phyloP scores from a whole-genome alignment of 2,797 vertebrate species.

The Macroramphosus scolopax region DNA sequence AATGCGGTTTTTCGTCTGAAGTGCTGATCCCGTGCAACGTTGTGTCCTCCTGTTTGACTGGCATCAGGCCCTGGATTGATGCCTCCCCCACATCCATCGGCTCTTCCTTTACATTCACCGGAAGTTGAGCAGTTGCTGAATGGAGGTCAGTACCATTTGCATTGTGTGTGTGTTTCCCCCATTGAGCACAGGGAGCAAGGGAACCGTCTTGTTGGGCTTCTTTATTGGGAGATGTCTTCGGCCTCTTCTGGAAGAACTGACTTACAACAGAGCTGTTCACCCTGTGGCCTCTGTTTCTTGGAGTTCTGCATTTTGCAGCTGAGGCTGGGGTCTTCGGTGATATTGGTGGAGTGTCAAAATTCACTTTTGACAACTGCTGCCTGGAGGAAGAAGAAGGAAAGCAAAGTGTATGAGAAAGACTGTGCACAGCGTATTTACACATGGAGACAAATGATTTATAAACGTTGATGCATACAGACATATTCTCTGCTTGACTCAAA shows the following conservation, averaged over 20 bases:
- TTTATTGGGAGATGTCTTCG: slow-evolving; percentile 24
- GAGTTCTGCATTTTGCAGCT: slow-evolving; percentile 57
- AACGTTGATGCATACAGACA: too few relatives aligned
- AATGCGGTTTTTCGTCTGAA: slow-evolving; percentile 11
- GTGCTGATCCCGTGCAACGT: not conserved
- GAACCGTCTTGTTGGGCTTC: slow-evolving; percentile 9
- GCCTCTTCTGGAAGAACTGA: slow-evolving; percentile 75
- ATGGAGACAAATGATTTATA: too few relatives aligned
- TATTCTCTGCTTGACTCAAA: too few relatives aligned
- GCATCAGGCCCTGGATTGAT: slow-evolving; percentile 4
- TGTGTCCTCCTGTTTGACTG: slow-evolving; percentile 43
- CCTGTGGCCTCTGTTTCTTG: slow-evolving; percentile 43
- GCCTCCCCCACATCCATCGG: slow-evolving; percentile 25
- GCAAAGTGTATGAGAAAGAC: slow-evolving; percentile 20
- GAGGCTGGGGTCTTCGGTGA: slow-evolving; percentile 69
- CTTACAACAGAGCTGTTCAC: slow-evolving; percentile 61
- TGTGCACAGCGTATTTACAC: not conserved
- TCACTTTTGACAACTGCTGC: slow-evolving; percentile 76
- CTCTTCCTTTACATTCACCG: slow-evolving; percentile 67
- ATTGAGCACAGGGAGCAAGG: slow-evolving; percentile 2
- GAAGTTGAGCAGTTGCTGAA: slow-evolving; percentile 1
- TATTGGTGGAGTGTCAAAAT: slow-evolving; percentile 78
- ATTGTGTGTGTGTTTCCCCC: not conserved
- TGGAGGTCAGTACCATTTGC: slow-evolving; percentile 14
- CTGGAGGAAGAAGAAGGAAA: slow-evolving; percentile 64